These are phyloP conservation scores for Chironomus riparius DNA, from an alignment of 2,888 invertebrate genomes.

Conservation along the genomic window DNA sequence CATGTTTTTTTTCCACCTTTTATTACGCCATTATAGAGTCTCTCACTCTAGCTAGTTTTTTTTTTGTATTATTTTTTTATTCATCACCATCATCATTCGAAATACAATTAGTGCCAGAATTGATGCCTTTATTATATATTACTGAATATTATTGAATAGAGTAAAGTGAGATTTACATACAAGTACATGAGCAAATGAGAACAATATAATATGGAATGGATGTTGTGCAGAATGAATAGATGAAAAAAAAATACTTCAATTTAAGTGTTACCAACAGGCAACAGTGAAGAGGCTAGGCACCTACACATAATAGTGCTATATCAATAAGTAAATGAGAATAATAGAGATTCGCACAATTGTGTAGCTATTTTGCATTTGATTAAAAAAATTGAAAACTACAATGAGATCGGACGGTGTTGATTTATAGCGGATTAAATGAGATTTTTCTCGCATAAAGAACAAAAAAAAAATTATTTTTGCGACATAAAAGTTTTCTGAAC, in stretches of 20 bases:
- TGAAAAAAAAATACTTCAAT: background rate
- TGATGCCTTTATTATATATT: constrained; percentile 6
- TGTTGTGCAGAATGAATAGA: background rate
- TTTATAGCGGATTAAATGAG: background rate
- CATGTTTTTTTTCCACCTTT: constrained; percentile 4
- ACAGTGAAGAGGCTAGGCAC: background rate
- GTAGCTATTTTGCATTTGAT: background rate
- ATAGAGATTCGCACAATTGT: background rate
- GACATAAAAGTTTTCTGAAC: no score
- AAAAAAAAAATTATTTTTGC: no score
- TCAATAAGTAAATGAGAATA: background rate
- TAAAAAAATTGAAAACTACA: background rate
- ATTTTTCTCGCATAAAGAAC: no score
- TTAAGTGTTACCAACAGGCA: background rate
- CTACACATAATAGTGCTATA: background rate
- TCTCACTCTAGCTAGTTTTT: background rate
- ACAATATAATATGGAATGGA: background rate
- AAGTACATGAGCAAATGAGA: background rate
- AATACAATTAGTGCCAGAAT: constrained; percentile 24
- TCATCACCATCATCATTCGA: background rate
- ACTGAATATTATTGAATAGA: background rate
- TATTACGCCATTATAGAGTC: constrained; percentile 21
- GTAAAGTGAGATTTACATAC: background rate
- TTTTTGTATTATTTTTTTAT: background rate
- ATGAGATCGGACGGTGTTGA: background rate